Base-by-base conservation (phyloP, 1,140 invertebrate genomes). In the Tenebrio molitor region DNA sequence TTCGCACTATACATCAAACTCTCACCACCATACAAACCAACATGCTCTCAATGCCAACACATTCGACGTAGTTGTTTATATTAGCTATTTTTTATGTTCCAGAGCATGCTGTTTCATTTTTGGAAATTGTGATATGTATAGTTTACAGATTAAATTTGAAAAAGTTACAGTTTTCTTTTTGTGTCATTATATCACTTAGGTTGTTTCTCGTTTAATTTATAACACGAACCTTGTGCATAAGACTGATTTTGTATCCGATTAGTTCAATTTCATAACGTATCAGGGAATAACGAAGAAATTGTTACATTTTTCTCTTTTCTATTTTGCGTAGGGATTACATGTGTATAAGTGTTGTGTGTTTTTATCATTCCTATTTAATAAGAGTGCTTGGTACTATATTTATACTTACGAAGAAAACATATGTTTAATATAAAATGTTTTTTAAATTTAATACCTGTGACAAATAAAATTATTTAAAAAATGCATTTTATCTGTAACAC, bases 1-100 rank as follows among this genome's bases (percentile, higher is more conserved):
- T 98, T 85, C 87, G 89, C 77, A 86, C 86, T 19, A 91, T 93
- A 78, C 88, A 90, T 76, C 88, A 91, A 74, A 89, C 88, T 15
- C 80, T 94, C 39, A 89, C 91, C 8, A 78, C 76, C 44, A 80
- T 82, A 19, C 72, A 80, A 65, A 72, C 71, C 14, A 80, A 76
- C 71, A 79, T 80, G 72, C 64, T 66, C 64, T 33, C 64, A 42
- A 66, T 66, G 64, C 64, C 64, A 41, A 42, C 44, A 25, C 64
- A 66, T 16, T 66, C 64, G 10, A 42, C 36, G 6, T 66, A 66
- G 23, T 66, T 66, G n/a, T 41, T 16, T 23, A 17, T 44, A 2
- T 44, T 14, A 16, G 2, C 16, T 16, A 50, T 50, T 8, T 44
- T 50, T 1, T 50, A 14, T 50, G 17, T 50, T 44, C 17, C 15